Conservation (phyloP, 2,888 invertebrate species). For the Cheilosia scutellata region DNA sequence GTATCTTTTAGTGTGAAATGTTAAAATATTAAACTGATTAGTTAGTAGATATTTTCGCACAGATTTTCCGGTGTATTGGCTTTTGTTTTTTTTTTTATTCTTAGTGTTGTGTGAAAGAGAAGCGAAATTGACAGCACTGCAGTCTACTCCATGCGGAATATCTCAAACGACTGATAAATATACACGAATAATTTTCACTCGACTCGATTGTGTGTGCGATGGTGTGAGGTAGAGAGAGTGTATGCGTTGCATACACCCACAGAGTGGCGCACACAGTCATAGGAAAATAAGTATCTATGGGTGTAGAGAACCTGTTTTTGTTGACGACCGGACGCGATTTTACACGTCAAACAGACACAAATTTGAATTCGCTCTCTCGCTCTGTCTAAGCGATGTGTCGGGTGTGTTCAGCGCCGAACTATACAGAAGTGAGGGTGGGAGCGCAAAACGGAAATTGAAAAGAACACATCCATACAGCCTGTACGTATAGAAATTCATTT, state of each 20-base stretch:
- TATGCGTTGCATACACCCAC: constrained; percentile 49
- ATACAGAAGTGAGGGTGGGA: constrained; percentile 65
- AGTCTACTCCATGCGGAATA: constrained; percentile 78
- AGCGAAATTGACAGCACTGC: constrained; percentile 61
- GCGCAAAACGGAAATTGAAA: constrained; percentile 73
- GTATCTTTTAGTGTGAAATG: constrained; percentile 23
- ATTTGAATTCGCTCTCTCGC: constrained; percentile 22
- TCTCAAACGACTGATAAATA: constrained; percentile 79
- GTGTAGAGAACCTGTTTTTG: constrained; percentile 71
- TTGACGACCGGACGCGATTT: constrained; percentile 73
- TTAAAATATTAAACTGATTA: constrained; percentile 20
- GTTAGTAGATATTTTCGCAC: constrained; percentile 56
- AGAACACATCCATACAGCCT: constrained; percentile 36
- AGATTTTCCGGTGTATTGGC: constrained; percentile 57
- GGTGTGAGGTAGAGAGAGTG: constrained; percentile 17
- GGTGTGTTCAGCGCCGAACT: not conserved
- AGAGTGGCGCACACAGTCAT: constrained; percentile 32
- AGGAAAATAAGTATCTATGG: constrained; percentile 13
- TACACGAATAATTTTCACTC: constrained; percentile 73
- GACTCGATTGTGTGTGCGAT: constrained; percentile 64
- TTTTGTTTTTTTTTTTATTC: constrained; percentile 29
- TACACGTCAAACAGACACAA: constrained; percentile 38
- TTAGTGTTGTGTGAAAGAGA: constrained; percentile 63
- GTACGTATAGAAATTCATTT: not conserved
- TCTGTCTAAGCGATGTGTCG: constrained; percentile 1